phyloP scores from a whole-genome alignment of 2,888 invertebrate genomes.

The Hypomecis atomaria region DNA sequence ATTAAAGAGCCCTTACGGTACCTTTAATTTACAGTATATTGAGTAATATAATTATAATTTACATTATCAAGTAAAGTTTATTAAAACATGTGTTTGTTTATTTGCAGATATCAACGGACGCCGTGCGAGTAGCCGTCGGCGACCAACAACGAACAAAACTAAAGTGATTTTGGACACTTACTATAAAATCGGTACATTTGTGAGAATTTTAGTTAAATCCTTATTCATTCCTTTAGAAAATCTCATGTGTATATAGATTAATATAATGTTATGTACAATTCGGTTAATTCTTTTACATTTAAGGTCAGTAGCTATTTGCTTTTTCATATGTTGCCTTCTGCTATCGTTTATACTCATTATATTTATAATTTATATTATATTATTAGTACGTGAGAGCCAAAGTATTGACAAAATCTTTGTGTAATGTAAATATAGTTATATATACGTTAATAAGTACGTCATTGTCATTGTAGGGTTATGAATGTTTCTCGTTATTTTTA shows the following conservation, averaged over 20 bases:
- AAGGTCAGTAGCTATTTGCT: conserved; percentile 66
- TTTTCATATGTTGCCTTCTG: conserved; percentile 49
- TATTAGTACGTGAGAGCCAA: conserved; percentile 73
- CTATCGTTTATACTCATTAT: conserved; percentile 65
- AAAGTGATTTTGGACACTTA: conserved; percentile 75
- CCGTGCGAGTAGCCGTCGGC: conserved; percentile 78
- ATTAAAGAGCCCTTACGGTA: too few species aligned
- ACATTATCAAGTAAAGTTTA: too few species aligned
- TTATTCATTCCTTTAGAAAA: conserved; percentile 64
- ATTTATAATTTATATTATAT: conserved; percentile 35
- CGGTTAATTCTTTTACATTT: conserved; percentile 49
- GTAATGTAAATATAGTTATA: conserved; percentile 74
- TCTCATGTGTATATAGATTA: conserved; percentile 68
- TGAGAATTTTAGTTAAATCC: conserved; percentile 67
- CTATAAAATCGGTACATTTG: conserved; percentile 50
- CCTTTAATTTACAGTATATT: too few species aligned
- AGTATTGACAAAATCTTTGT: conserved; percentile 67
- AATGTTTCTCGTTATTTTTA: conserved; percentile 66
- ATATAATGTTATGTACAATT: conserved; percentile 67
- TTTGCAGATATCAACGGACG: conserved; percentile 79
- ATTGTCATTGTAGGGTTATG: conserved; percentile 70
- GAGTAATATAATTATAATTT: too few species aligned
- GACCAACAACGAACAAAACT: conserved; percentile 73
- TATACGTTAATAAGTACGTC: conserved; percentile 56
- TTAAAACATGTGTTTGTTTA: too few species aligned